Base-by-base conservation (phyloP, 1,140 invertebrate species). In the Calliopsis andreniformis region DNA sequence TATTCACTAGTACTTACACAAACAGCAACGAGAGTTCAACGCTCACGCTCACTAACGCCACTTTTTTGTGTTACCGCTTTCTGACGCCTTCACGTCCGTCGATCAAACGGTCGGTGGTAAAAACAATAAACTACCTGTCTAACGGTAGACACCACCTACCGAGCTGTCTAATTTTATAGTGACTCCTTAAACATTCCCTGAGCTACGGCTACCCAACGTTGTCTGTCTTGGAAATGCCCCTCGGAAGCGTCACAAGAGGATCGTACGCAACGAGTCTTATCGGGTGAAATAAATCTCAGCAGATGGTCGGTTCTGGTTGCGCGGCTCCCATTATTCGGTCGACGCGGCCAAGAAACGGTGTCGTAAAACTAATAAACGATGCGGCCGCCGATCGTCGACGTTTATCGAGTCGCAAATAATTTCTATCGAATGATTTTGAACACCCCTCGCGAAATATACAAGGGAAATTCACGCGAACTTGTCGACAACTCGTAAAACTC, bases 331-430 rank as follows among this genome's bases (percentile, higher is more conserved):
- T 69, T 75, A 59, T 49, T 62, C 76, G 23, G 4, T 35, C 66
- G 78, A 76, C 69, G 79, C 66, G 76, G 28, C 4, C 56, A 67
- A 63, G 28, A 47, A 68, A 71, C 61, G 58, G 64, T 43, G 32
- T 63, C 49, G 70, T 82, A 79, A 82, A 83, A 76, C 61, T 79
- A 79, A 83, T 82, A 82, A 79, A 83, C 68, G 81, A 66, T 49
- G 61, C 30, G 66, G 20, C 35, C 3, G 30, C 25, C 70, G 49
- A 63, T 51, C 64, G 68, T 28, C 7, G 51, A 73, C 49, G 58
- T 82, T 82, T 73, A 82, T 82, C 63, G 79, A 55, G 55, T 45
- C 49, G 62, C 49, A 35, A 10, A 49, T 51, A 66, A 64, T 82
- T 79, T 67, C 79, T 70, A 78, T 59, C 35, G 28, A 16, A 12